Conservation (phyloP, 2,888 invertebrate species). For the Eucera pruinosa region DNA sequence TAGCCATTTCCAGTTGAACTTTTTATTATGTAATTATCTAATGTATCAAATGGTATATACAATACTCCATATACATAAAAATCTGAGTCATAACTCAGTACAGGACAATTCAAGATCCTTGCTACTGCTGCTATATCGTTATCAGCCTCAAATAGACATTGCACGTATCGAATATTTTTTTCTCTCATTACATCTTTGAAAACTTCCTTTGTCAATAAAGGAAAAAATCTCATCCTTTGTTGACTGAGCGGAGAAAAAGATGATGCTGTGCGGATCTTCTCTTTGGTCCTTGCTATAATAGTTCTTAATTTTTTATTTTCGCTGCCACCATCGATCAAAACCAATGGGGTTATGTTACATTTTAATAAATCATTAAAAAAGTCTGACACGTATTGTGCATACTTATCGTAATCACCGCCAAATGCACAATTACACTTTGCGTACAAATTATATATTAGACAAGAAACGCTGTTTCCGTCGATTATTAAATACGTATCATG, state of each 20-base stretch:
- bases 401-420: slow-evolving; percentile 94
- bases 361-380: slow-evolving; percentile 90
- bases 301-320: slow-evolving; percentile 90
- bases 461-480: slow-evolving; percentile 92
- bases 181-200: slow-evolving; percentile 90
- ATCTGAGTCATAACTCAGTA: slow-evolving; percentile 97
- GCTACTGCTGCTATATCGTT: slow-evolving; percentile 94
- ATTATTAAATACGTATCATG: slow-evolving; percentile 90
- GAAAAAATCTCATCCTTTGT: slow-evolving; percentile 88
- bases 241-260: slow-evolving; percentile 86
- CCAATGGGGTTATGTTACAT: slow-evolving; percentile 90
- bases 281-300: slow-evolving; percentile 86
- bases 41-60: slow-evolving; percentile 91
- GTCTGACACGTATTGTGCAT: slow-evolving; percentile 87
- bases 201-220: slow-evolving; percentile 90
- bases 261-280: slow-evolving; percentile 86
- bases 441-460: slow-evolving; percentile 88
- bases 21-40: slow-evolving; percentile 85
- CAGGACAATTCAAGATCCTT: slow-evolving; percentile 91
- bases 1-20: slow-evolving; percentile 73
- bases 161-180: slow-evolving; percentile 88
- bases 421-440: slow-evolving; percentile 89
- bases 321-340: slow-evolving; percentile 93
- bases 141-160: slow-evolving; percentile 96
- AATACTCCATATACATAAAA: slow-evolving; percentile 94